These are phyloP conservation scores for Aradophagus sp. DNA, from an alignment of 1,140 invertebrate species.

Conservation along the genomic window DNA sequence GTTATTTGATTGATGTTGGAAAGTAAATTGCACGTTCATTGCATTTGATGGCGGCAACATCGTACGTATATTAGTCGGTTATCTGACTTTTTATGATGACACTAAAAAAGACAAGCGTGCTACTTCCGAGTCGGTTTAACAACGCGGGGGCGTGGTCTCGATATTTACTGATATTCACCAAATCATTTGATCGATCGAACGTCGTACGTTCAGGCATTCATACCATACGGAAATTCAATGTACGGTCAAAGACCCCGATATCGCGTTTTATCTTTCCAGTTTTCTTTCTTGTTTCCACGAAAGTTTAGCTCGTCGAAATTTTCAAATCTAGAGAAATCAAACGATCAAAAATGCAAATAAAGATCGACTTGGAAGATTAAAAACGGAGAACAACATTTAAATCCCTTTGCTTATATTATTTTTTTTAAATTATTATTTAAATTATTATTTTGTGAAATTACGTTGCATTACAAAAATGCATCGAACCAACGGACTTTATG, in stretches of 20 bases:
- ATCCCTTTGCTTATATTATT: too few relatives aligned
- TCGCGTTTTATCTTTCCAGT: too few relatives aligned
- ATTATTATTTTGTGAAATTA: too few relatives aligned
- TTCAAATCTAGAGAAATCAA: too few relatives aligned
- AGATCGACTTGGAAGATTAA: too few relatives aligned
- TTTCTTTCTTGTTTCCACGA: too few relatives aligned
- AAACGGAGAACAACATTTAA: too few relatives aligned
- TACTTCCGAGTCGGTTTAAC: constrained; percentile 48
- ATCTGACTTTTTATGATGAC: constrained; percentile 49
- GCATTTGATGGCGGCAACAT: constrained; percentile 25
- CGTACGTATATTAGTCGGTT: constrained; percentile 31
- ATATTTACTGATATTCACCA: constrained; percentile 47
- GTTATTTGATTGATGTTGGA: constrained; percentile 42
- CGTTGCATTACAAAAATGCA: too few relatives aligned
- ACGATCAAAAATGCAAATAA: too few relatives aligned
- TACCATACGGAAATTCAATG: constrained; percentile 32
- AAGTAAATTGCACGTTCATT: constrained; percentile 43
- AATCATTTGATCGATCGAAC: constrained; percentile 48
- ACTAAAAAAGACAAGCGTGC: constrained; percentile 49
- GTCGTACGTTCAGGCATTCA: constrained; percentile 13
- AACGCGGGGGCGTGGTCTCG: constrained; percentile 43
- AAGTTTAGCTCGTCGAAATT: too few relatives aligned
- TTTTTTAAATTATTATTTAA: too few relatives aligned
- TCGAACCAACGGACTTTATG: too few relatives aligned
- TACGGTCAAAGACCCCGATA: constrained; percentile 45